Conservation (phyloP, 2,113 vertebrate genomes). For the Crotalus viridis region DNA sequence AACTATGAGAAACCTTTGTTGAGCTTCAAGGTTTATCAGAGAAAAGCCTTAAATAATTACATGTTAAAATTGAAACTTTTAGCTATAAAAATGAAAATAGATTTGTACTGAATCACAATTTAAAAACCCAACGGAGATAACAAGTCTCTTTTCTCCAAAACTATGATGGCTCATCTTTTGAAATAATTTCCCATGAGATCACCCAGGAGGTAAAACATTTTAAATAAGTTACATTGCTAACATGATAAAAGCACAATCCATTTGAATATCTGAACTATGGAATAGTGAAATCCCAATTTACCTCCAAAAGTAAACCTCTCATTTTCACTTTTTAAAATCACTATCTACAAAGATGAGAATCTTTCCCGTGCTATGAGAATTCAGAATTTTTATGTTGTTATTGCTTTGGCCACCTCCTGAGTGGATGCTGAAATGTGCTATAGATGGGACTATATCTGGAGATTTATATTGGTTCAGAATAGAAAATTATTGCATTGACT, state of each 20-base stretch:
- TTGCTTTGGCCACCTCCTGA: neutral
- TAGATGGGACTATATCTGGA: neutral
- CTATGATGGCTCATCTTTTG: neutral
- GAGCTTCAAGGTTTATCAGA: slow-evolving; percentile 16
- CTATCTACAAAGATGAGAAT: neutral
- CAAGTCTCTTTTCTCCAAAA: slow-evolving; percentile 12
- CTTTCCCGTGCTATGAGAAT: neutral
- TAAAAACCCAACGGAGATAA: slow-evolving; percentile 36
- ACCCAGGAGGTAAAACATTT: neutral
- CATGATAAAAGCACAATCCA: slow-evolving; percentile 1
- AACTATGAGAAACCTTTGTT: slow-evolving; percentile 20
- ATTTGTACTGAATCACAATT: slow-evolving; percentile 17
- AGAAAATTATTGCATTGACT: neutral
- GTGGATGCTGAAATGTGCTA: neutral
- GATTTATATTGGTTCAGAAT: neutral
- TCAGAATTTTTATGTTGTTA: neutral
- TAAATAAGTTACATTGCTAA: neutral
- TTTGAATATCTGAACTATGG: neutral
- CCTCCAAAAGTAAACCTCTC: neutral
- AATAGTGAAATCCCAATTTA: slow-evolving; percentile 21
- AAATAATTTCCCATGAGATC: slow-evolving; percentile 30
- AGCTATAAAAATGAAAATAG: slow-evolving; percentile 30
- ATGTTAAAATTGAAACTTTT: slow-evolving; percentile 20
- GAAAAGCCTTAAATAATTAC: slow-evolving; percentile 36
- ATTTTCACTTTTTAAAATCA: neutral